A percentile compares a stretch with the other conserved stretches of the same genome.
phyloP scores from a whole-genome alignment of 1,140 invertebrate species.

The Marisa cornuarietis region DNA sequence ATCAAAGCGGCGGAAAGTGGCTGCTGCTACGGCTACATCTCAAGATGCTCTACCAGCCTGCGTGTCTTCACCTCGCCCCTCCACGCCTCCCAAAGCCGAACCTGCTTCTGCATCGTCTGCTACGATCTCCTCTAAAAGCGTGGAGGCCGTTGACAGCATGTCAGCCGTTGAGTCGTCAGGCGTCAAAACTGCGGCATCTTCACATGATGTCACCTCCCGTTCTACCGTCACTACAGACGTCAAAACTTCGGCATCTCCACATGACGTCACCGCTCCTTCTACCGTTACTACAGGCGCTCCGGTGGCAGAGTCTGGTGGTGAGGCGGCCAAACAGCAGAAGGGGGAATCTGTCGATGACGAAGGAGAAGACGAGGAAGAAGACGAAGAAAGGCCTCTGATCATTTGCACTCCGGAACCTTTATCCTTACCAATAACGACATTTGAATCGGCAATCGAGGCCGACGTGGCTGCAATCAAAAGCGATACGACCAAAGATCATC shows the following conservation, averaged over 20 bases:
- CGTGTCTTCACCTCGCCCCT: background rate
- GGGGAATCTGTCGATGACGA: background rate
- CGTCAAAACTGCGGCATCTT: background rate
- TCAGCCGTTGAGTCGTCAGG: background rate
- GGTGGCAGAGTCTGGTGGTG: background rate
- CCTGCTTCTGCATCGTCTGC: background rate
- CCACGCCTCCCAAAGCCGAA: background rate
- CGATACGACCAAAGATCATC: too few species aligned
- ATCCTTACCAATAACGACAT: too few species aligned
- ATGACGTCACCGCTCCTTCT: background rate
- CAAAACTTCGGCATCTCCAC: background rate
- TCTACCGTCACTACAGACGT: background rate
- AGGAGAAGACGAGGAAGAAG: slow-evolving; percentile 15
- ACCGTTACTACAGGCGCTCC: background rate
- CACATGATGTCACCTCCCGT: background rate
- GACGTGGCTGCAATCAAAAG: too few species aligned
- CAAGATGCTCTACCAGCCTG: background rate
- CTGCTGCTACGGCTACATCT: slow-evolving; percentile 10
- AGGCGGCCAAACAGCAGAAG: background rate
- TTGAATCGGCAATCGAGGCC: too few species aligned
- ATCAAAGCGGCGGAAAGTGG: slow-evolving; percentile 13
- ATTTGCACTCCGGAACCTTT: background rate
- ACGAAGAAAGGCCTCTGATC: slow-evolving; percentile 19
- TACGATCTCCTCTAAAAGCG: slow-evolving; percentile 9
- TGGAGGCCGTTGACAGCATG: slow-evolving; percentile 13